These are phyloP conservation scores for Erebia palarica DNA, from an alignment of 2,888 invertebrate species.

Conservation along the genomic window DNA sequence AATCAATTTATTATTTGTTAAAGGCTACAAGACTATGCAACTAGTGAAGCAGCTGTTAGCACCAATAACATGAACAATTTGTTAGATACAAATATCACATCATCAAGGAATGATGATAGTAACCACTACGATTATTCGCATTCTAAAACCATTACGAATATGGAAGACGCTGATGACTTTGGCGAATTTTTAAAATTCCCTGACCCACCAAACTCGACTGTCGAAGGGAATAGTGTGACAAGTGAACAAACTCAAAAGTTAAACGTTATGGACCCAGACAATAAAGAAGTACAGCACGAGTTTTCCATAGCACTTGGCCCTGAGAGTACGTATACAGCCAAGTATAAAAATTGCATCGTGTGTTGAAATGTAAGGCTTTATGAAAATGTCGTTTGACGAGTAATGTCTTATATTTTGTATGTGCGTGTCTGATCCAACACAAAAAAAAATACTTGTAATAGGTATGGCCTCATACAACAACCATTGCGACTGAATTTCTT, in stretches of 20 bases:
- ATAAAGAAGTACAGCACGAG: neutral
- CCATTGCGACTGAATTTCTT: no score
- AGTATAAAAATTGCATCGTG: neutral
- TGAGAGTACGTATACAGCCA: conserved; percentile 7
- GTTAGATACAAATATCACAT: neutral
- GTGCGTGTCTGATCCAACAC: no score
- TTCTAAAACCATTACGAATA: neutral
- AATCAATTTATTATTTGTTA: neutral
- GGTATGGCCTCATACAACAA: no score
- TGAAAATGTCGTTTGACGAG: neutral
- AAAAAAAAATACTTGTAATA: no score
- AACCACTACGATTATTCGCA: neutral
- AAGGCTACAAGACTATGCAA: conserved; percentile 1
- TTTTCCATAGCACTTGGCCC: neutral
- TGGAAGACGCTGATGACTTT: conserved; percentile 3
- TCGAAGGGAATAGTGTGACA: neutral
- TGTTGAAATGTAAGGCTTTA: neutral
- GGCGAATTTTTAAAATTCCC: conserved; percentile 18
- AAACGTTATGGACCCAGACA: neutral
- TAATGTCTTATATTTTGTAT: no score
- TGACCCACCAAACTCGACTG: neutral
- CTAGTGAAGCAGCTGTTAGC: neutral
- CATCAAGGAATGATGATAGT: neutral
- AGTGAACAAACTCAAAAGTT: neutral
- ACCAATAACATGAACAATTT: neutral